phyloP scores from a whole-genome alignment of 1,140 invertebrate species.

The Berghia stephanieae region DNA sequence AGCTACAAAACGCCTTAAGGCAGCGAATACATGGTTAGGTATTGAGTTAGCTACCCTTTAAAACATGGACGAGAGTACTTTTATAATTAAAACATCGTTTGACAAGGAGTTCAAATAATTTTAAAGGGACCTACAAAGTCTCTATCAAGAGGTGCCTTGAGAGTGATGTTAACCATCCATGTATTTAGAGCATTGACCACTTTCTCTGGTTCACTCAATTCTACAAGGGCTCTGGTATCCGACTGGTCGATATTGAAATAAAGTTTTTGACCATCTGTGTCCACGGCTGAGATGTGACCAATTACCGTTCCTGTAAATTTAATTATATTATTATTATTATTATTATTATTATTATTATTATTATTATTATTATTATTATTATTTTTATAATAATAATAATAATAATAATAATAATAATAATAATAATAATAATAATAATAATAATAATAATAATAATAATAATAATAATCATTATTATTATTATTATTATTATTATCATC shows the following conservation, averaged over 20 bases:
- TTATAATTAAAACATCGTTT: neutral
- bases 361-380: neutral
- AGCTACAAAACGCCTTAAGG: too few species aligned
- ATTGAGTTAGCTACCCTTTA: neutral
- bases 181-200: conserved; percentile 27
- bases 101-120: neutral
- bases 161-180: conserved; percentile 44
- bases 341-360: neutral
- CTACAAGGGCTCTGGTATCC: conserved; percentile 39
- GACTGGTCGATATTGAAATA: conserved; percentile 41
- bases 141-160: conserved; percentile 46
- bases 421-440: neutral
- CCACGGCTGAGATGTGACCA: conserved; percentile 46
- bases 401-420: neutral
- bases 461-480: neutral
- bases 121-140: conserved; percentile 41
- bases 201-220: conserved; percentile 39
- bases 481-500: too few species aligned
- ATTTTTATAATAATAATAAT: neutral
- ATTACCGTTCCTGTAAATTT: conserved; percentile 41
- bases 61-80: neutral
- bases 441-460: neutral
- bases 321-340: neutral
- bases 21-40: neutral
- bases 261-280: conserved; percentile 42